Conservation (phyloP, 2,888 invertebrate genomes). For the Metallyticus violacea region DNA sequence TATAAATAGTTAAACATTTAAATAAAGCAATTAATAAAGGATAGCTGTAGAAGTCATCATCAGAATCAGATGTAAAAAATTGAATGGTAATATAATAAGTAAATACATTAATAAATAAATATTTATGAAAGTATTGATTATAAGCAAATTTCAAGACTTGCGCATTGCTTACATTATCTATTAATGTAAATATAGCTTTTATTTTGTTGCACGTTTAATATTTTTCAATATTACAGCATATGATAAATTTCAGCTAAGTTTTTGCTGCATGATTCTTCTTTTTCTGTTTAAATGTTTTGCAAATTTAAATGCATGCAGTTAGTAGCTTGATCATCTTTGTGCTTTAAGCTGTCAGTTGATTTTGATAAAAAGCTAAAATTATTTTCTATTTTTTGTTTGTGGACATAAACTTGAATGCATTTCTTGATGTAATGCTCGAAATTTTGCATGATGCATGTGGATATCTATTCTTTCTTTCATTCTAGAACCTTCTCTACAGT, state of each 20-base stretch:
- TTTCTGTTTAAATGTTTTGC: background rate
- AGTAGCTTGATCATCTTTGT: background rate
- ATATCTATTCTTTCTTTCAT: background rate
- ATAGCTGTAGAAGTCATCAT: too few relatives aligned
- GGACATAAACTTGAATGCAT: background rate
- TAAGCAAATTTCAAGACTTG: background rate
- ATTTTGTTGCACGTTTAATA: background rate
- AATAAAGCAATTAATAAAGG: too few relatives aligned
- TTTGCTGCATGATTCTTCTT: background rate
- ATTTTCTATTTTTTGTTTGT: background rate
- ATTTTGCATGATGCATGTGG: background rate
- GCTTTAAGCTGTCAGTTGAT: too few relatives aligned
- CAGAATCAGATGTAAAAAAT: too few relatives aligned
- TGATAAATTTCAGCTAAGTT: background rate
- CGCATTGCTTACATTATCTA: too few relatives aligned
- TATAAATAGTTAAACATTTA: too few relatives aligned
- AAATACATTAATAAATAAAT: too few relatives aligned
- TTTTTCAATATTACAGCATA: too few relatives aligned
- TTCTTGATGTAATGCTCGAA: conserved; percentile 17
- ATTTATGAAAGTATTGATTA: too few relatives aligned
- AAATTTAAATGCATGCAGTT: background rate
- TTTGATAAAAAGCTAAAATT: background rate
- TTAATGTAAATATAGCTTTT: background rate
- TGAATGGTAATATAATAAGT: too few relatives aligned
- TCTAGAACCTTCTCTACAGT: conserved; percentile 21